Evolutionary conservation across 2,888 invertebrate genomes (phyloP).

Genomic region (Andrena chrysosceles): DNA sequence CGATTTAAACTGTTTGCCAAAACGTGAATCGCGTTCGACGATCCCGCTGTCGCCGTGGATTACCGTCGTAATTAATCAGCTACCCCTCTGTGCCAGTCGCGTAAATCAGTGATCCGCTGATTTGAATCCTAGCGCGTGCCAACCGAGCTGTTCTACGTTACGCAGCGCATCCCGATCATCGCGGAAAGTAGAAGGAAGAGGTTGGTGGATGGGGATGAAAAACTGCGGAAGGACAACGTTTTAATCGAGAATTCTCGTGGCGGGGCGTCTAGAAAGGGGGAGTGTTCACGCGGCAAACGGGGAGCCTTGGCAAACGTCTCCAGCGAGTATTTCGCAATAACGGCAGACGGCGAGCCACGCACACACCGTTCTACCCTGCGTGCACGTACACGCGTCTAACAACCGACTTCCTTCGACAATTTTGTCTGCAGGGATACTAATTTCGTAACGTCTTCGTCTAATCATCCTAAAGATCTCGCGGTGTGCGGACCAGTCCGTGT

Average conservation of each 20-base stretch:
- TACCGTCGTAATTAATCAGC: background rate
- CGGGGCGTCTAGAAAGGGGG: conserved; percentile 14
- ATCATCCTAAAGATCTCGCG: conserved; percentile 79
- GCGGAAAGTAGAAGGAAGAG: background rate
- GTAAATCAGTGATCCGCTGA: background rate
- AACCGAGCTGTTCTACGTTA: background rate
- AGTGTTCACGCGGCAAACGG: conserved; percentile 14
- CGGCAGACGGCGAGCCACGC: conserved; percentile 39
- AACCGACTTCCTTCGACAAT: conserved; percentile 72
- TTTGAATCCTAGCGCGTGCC: background rate
- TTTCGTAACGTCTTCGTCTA: conserved; percentile 78
- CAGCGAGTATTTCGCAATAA: conserved; percentile 62
- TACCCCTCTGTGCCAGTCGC: background rate
- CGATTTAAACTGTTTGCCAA: conserved; percentile 8
- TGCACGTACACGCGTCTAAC: conserved; percentile 45
- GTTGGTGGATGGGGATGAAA: background rate
- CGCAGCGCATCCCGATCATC: background rate
- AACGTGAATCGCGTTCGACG: background rate
- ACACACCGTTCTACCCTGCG: conserved; percentile 20
- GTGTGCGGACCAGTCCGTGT: conserved; percentile 56
- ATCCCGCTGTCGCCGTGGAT: background rate
- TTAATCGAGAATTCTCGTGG: conserved; percentile 41
- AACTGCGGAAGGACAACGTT: conserved; percentile 12
- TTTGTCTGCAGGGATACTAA: conserved; percentile 75
- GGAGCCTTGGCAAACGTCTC: conserved; percentile 56